Evolutionary conservation across 2,797 vertebrate genomes (phyloP), one percentile per base, ranked within the genome.

Genomic region (Cyclura pinguis): DNA sequence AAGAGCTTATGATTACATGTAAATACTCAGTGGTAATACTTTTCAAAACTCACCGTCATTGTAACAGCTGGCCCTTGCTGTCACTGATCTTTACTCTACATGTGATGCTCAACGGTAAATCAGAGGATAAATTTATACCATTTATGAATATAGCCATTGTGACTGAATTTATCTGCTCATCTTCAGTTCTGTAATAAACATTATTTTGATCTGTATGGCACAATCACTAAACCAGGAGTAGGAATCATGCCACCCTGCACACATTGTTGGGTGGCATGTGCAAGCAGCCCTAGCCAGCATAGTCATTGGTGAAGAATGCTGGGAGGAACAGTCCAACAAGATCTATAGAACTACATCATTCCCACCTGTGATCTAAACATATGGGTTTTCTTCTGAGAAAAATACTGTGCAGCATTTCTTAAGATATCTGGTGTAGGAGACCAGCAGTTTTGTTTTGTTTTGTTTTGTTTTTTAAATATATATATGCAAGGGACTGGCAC

Each of bases 1-100:
- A 50, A 6, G 47, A 89, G 24, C 29, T 64, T 72, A 9, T 50
- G 5, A 29, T 62, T 92, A 88, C 67, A 89, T 38, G 52, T 7
- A 92, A 93, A 85, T 90, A 92, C 82, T 90, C 90, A 13, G 80
- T 91, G 59, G 16, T 90, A 16, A 3, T 74, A 52, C 27, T 90
- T 64, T 27, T 72, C 67, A 24, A 10, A 92, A 42, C n/a, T 59
- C 0, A 0, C 0, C 20, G 38, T 83, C 86, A 84, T 80, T 6
- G 38, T 18, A 74, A n/a, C 42, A 94, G 42, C n/a, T 90, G 38
- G 86, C 89, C 3, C 0, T 88, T 91, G 74, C 32, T 8, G 38
- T 16, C 1, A 0, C 67, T 84, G 74, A 57, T 35, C n/a, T 4
- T 72, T 18, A 35, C 38, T n/a, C 14, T 52, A 32, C 9, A 24